Conservation (phyloP, 2,113 vertebrate genomes). For the Cacatua alba region DNA sequence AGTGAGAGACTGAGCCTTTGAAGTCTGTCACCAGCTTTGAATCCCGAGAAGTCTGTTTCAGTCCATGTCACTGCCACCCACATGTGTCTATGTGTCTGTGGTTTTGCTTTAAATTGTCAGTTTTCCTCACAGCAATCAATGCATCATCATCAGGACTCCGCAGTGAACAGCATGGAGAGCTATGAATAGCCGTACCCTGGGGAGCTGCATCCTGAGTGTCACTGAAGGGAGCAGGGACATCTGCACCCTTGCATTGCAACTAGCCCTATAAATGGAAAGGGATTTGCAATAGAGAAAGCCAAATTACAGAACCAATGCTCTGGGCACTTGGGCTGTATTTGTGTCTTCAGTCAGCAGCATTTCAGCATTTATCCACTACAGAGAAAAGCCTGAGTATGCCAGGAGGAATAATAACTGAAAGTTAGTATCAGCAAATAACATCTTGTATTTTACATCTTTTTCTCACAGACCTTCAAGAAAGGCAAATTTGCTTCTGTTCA, state of each 20-base stretch:
- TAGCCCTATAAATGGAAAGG: background rate
- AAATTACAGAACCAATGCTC: background rate
- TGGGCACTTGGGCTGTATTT: background rate
- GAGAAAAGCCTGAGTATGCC: background rate
- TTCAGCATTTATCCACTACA: background rate
- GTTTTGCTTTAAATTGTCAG: constrained; percentile 58
- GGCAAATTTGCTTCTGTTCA: background rate
- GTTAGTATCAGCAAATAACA: background rate
- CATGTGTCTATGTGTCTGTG: constrained; percentile 31
- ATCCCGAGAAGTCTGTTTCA: constrained; percentile 41
- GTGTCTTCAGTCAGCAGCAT: background rate
- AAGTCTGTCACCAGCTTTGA: constrained; percentile 47
- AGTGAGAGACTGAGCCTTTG: constrained; percentile 31
- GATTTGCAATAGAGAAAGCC: background rate
- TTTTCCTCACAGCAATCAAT: constrained; percentile 42
- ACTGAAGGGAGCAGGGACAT: background rate
- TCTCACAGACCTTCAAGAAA: background rate
- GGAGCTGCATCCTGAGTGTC: background rate
- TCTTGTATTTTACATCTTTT: background rate
- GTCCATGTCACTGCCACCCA: constrained; percentile 45
- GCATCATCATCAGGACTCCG: background rate
- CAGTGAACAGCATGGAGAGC: background rate
- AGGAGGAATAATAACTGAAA: background rate
- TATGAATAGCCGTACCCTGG: background rate
- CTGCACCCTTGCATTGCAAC: background rate